Evolutionary conservation across 2,888 invertebrate genomes (phyloP).

Genomic region (Drosophila phalerata): DNA sequence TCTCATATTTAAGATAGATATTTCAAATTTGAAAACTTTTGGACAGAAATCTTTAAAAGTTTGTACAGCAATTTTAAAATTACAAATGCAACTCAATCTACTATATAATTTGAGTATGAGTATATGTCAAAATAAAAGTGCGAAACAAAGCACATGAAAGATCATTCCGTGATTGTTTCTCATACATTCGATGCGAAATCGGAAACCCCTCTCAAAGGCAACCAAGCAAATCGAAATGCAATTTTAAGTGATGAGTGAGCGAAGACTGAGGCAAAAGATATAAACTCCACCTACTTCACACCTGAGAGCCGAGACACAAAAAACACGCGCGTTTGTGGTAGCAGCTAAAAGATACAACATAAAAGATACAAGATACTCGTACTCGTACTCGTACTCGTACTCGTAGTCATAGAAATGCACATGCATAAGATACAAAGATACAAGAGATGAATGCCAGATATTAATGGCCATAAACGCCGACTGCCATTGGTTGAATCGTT

Average conservation of each 20-base stretch:
- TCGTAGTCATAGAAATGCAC: slow-evolving; percentile 17
- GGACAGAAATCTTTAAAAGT: too few relatives aligned
- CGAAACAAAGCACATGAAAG: slow-evolving; percentile 2
- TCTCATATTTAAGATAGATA: too few relatives aligned
- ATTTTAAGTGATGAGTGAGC: slow-evolving; percentile 23
- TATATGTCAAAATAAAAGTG: neutral
- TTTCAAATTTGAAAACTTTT: too few relatives aligned
- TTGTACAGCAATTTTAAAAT: too few relatives aligned
- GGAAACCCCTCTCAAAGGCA: slow-evolving; percentile 18
- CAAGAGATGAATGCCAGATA: slow-evolving; percentile 34
- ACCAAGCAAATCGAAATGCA: slow-evolving; percentile 47
- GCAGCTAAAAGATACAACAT: slow-evolving; percentile 27
- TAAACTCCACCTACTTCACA: slow-evolving; percentile 75
- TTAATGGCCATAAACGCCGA: slow-evolving; percentile 56
- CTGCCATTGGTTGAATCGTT: slow-evolving; percentile 59
- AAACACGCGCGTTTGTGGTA: slow-evolving; percentile 39
- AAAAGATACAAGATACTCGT: slow-evolving; percentile 20
- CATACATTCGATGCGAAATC: slow-evolving; percentile 26
- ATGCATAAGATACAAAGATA: slow-evolving; percentile 24
- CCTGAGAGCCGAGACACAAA: slow-evolving; percentile 62
- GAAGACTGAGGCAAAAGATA: slow-evolving; percentile 8
- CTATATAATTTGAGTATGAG: neutral
- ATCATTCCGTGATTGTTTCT: slow-evolving; percentile 4
- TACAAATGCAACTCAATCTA: too few relatives aligned
- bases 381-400: slow-evolving; percentile 1